phyloP scores from a whole-genome alignment of 2,888 invertebrate species.

The Agrilus mali region DNA sequence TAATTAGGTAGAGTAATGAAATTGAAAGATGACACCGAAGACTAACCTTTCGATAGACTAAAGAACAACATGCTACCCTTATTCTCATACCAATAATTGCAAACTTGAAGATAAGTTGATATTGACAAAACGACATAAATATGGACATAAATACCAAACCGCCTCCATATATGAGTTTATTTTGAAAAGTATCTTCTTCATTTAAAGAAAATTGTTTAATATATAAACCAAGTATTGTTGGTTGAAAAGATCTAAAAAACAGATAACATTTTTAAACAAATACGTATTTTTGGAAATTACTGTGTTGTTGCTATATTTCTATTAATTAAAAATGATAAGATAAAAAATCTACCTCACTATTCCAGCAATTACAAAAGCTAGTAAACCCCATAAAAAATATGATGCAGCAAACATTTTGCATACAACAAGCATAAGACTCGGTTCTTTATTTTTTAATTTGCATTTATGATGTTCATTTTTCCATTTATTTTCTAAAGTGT shows the following conservation, averaged over 20 bases:
- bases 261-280: neutral
- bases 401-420: constrained; percentile 43
- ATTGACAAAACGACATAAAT: constrained; percentile 32
- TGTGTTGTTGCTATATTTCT: too few relatives aligned
- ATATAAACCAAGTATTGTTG: constrained; percentile 9
- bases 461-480: constrained; percentile 42
- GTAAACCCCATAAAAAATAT: constrained; percentile 43
- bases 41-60: constrained; percentile 62
- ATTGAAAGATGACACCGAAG: too few relatives aligned
- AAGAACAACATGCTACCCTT: constrained; percentile 56
- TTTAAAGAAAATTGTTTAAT: constrained; percentile 8
- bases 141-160: constrained; percentile 6
- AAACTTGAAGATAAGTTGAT: constrained; percentile 42
- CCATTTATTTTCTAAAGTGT: constrained; percentile 50
- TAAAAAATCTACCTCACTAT: neutral
- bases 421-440: constrained; percentile 44
- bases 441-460: constrained; percentile 40
- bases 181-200: neutral
- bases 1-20: too few relatives aligned
- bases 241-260: constrained; percentile 11
- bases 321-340: too few relatives aligned
- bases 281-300: too few relatives aligned
- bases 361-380: constrained; percentile 37
- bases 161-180: constrained; percentile 14
- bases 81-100: constrained; percentile 57